phyloP scores from a whole-genome alignment of 2,888 invertebrate genomes.

The Amorpha juglandis region DNA sequence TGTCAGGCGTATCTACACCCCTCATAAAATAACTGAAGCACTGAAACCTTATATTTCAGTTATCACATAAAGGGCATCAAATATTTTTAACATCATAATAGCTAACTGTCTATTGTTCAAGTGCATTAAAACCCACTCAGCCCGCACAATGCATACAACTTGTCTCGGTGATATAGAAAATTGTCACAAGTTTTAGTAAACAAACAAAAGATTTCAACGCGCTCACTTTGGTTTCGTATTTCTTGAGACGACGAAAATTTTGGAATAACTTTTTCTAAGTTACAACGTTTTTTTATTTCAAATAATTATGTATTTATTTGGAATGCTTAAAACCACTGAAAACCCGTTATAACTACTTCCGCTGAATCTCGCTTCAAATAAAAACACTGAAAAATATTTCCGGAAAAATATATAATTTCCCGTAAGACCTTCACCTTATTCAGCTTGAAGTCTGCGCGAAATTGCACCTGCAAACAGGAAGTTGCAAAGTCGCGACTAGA shows the following conservation, averaged over 20 bases:
- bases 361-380: neutral
- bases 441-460: neutral
- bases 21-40: neutral
- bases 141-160: neutral
- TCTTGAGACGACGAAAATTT: neutral
- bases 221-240: neutral
- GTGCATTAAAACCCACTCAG: neutral
- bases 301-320: too few relatives aligned
- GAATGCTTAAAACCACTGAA: neutral
- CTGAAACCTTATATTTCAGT: neutral
- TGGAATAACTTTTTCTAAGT: neutral
- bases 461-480: neutral
- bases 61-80: neutral
- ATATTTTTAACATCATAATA: neutral
- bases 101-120: neutral
- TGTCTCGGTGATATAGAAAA: neutral
- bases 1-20: neutral
- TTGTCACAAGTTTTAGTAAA: neutral
- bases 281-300: neutral
- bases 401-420: too few relatives aligned
- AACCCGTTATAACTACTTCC: neutral
- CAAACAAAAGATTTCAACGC: conserved; percentile 21
- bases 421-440: neutral
- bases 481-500: neutral
- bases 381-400: too few relatives aligned